phyloP scores from a whole-genome alignment of 2,888 invertebrate genomes.

The Polyommatus iphigenia region DNA sequence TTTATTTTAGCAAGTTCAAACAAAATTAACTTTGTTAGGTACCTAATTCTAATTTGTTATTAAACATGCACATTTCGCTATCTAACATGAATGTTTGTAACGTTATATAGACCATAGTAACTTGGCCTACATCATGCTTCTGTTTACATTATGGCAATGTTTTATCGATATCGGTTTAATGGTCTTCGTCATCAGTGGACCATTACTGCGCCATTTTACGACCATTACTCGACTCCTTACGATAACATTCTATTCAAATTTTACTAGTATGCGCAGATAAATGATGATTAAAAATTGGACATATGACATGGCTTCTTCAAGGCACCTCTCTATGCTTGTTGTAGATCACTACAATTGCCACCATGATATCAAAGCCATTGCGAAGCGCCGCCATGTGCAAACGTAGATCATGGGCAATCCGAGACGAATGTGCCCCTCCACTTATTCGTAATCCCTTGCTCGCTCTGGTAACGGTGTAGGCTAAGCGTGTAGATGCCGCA shows the following conservation, averaged over 20 bases:
- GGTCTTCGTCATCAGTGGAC: conserved; percentile 18
- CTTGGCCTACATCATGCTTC: background rate
- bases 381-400: too few relatives aligned
- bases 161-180: conserved; percentile 10
- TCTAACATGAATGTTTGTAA: background rate
- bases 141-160: conserved; percentile 2
- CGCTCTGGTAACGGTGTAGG: too few relatives aligned
- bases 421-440: too few relatives aligned
- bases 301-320: background rate
- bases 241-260: conserved; percentile 12
- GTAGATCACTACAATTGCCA: background rate
- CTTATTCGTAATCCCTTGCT: too few relatives aligned
- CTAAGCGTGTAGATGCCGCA: too few relatives aligned
- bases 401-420: too few relatives aligned
- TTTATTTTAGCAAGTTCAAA: background rate
- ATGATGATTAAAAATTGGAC: background rate
- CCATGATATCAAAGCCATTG: too few relatives aligned
- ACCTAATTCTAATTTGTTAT: background rate
- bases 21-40: background rate
- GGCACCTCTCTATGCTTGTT: background rate
- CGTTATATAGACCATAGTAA: background rate
- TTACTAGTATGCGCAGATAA: background rate
- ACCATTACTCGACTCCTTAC: background rate
- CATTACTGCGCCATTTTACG: conserved; percentile 24
- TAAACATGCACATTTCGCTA: background rate